Evolutionary conservation across 2,113 vertebrate genomes (phyloP).

Genomic region (Cheirogaleus medius): DNA sequence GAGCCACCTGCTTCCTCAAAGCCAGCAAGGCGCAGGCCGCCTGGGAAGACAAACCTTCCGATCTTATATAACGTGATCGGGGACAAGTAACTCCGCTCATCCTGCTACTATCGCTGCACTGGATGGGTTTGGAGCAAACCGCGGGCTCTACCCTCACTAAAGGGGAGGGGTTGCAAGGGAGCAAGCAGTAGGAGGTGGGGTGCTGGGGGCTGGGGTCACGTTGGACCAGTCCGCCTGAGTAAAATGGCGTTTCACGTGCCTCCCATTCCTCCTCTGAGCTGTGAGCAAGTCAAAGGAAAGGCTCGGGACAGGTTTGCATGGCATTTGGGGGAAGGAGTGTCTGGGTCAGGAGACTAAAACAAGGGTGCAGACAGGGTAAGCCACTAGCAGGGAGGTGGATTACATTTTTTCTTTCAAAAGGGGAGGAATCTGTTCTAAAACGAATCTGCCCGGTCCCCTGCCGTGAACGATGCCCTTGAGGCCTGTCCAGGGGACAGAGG

Average conservation of each 20-base stretch:
- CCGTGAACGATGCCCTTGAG: not conserved
- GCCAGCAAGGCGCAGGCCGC: not conserved
- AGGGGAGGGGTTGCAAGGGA: not conserved
- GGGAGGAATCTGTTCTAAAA: not conserved
- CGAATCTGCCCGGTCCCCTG: not conserved
- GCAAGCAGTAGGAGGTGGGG: too few species aligned
- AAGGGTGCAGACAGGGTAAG: too few species aligned
- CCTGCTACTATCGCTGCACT: not conserved
- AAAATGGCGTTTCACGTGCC: accelerated
- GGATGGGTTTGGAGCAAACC: too few species aligned
- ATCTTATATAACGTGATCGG: too few species aligned
- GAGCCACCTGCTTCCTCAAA: not conserved
- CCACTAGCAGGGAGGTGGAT: not conserved
- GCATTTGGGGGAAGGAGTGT: too few species aligned
- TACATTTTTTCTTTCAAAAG: not conserved
- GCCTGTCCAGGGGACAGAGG: not conserved
- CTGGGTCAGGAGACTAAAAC: not conserved
- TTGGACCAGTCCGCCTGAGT: not conserved
- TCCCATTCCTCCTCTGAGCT: too few species aligned
- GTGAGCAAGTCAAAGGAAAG: not conserved
- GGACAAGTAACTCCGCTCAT: accelerated
- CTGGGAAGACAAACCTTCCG: not conserved
- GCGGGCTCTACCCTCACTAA: not conserved
- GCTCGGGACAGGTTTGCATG: too few species aligned
- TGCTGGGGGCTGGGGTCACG: not conserved